Conservation (phyloP, 1,140 invertebrate species). For the Ooceraea biroi region DNA sequence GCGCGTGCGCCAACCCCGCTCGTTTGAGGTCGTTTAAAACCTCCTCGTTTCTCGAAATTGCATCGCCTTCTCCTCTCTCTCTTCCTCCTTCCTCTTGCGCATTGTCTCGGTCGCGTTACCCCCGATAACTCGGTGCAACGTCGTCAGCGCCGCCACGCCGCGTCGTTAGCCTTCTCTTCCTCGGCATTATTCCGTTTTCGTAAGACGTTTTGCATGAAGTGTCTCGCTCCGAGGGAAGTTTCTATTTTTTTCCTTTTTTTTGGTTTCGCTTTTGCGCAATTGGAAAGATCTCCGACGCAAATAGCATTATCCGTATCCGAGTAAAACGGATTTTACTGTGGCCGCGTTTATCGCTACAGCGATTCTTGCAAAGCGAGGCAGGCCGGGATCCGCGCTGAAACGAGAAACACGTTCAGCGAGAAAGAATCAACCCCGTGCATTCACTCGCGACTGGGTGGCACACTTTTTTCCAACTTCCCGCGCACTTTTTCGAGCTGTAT, state of each 20-base stretch:
- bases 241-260: too few relatives aligned
- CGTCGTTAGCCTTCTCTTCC: too few relatives aligned
- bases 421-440: not conserved
- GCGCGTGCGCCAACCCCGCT: not conserved
- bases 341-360: not conserved
- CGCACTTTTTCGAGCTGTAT: conserved; percentile 4
- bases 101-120: not conserved
- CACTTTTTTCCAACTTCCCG: conserved; percentile 10
- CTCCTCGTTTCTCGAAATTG: conserved; percentile 5
- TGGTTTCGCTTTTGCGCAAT: too few relatives aligned
- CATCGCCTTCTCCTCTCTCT: not conserved
- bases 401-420: not conserved
- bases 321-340: not conserved
- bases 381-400: not conserved
- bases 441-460: conserved; percentile 19
- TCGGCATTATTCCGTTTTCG: too few relatives aligned
- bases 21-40: conserved; percentile 10
- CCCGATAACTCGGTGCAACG: too few relatives aligned
- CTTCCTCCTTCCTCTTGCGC: not conserved
- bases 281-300: not conserved
- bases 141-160: too few relatives aligned
- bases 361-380: not conserved
- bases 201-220: too few relatives aligned
- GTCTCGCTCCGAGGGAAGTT: too few relatives aligned
- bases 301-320: conserved; percentile 21